These are phyloP conservation scores for Athripsodes cinereus DNA, from an alignment of 2,888 invertebrate genomes.

Conservation along the genomic window DNA sequence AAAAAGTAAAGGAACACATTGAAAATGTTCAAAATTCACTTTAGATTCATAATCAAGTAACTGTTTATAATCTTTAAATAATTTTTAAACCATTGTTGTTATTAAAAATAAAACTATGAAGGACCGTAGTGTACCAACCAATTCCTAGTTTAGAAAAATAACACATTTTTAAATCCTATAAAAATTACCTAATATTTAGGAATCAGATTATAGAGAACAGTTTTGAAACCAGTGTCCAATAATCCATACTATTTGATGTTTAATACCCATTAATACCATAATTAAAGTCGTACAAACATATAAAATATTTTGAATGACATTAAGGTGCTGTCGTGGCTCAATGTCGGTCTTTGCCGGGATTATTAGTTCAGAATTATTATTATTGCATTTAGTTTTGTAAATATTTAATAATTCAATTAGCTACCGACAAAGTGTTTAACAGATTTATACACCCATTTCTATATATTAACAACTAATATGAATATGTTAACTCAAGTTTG, in stretches of 20 bases:
- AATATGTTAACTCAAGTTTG: too few relatives aligned
- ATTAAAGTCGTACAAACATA: not conserved
- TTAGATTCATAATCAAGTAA: too few relatives aligned
- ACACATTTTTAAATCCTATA: too few relatives aligned
- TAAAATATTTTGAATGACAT: not conserved
- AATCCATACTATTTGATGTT: not conserved
- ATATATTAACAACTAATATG: too few relatives aligned
- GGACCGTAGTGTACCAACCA: too few relatives aligned
- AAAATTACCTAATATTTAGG: too few relatives aligned
- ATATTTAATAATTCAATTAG: conserved; percentile 1
- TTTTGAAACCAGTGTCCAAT: not conserved
- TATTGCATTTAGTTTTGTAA: not conserved
- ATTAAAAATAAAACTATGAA: too few relatives aligned
- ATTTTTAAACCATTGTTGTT: too few relatives aligned
- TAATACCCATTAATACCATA: not conserved
- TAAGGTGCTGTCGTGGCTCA: not conserved
- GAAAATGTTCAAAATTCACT: too few relatives aligned
- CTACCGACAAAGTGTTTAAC: not conserved
- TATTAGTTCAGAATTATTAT: not conserved
- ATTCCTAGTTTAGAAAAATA: too few relatives aligned
- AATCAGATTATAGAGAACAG: not conserved
- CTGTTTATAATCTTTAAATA: too few relatives aligned
- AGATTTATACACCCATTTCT: not conserved
- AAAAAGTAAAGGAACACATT: too few relatives aligned
- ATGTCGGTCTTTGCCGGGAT: not conserved